These are phyloP conservation scores for Ptychoptera contaminata DNA, from an alignment of 2,888 invertebrate species.

Conservation along the genomic window DNA sequence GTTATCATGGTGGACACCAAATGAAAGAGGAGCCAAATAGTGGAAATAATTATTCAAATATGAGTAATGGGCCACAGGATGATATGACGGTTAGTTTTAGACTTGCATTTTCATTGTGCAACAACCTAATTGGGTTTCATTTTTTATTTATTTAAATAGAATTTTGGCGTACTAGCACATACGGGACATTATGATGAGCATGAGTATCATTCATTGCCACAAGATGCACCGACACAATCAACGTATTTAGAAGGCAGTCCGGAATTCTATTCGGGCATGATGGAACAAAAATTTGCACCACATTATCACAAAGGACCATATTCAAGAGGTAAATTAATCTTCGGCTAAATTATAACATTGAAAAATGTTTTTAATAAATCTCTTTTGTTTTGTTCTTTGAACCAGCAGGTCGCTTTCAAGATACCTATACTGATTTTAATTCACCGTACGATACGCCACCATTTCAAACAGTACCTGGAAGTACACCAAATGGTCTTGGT, in stretches of 20 bases:
- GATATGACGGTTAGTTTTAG: conserved; percentile 10
- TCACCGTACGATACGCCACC: conserved; percentile 47
- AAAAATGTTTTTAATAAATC: conserved; percentile 1
- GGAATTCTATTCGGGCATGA: conserved; percentile 15
- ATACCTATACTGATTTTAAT: conserved; percentile 24
- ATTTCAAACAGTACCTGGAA: conserved; percentile 60
- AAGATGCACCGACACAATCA: conserved; percentile 16
- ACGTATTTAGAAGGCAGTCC: conserved; percentile 15
- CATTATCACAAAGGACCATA: conserved; percentile 10
- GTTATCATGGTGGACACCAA: conserved; percentile 22
- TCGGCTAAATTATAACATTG: neutral
- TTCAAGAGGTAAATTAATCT: conserved; percentile 9
- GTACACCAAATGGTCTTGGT: conserved; percentile 25
- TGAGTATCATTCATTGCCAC: conserved; percentile 16
- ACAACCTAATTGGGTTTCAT: neutral
- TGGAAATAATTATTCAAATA: conserved; percentile 11
- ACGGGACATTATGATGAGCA: conserved; percentile 15
- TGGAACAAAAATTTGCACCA: conserved; percentile 20
- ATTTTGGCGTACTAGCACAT: conserved; percentile 15
- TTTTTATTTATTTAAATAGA: conserved; percentile 7
- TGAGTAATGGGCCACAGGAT: conserved; percentile 10
- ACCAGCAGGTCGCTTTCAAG: conserved; percentile 24
- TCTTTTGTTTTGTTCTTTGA: neutral
- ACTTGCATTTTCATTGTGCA: neutral
- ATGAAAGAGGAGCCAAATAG: conserved; percentile 27